A percentile compares a stretch with the other conserved stretches of the same genome.
phyloP scores from a whole-genome alignment of 2,888 invertebrate species.

The Mimachlamys varia region DNA sequence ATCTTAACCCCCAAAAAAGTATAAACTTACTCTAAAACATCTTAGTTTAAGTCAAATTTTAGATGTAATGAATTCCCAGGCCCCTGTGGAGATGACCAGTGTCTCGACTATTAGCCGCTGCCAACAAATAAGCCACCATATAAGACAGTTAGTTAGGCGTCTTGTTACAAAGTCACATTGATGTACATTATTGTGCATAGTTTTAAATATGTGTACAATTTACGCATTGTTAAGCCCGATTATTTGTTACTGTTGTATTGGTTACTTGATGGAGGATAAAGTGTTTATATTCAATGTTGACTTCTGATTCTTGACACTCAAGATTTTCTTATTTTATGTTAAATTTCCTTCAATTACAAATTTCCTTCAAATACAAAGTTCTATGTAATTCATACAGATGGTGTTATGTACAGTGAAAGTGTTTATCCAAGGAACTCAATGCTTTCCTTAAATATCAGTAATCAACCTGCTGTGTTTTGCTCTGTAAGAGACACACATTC shows the following conservation, averaged over 20 bases:
- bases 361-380: no score
- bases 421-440: background rate
- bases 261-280: background rate
- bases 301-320: background rate
- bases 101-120: no score
- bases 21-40: no score
- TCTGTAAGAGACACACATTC: background rate
- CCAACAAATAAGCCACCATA: no score
- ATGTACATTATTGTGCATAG: background rate
- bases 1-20: no score
- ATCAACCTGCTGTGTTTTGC: background rate
- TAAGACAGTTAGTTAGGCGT: no score
- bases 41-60: no score
- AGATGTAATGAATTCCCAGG: no score
- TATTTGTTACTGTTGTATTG: background rate
- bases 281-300: background rate
- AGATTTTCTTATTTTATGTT: background rate
- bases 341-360: background rate
- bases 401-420: background rate
- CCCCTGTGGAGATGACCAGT: no score
- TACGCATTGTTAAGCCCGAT: background rate
- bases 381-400: background rate
- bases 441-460: background rate
- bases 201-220: background rate
- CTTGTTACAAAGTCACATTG: background rate